A percentile compares a stretch with the other conserved stretches of the same genome.
Evolutionary conservation across 2,113 vertebrate genomes (phyloP).

Genomic region (Rhinopomastus cyanomelas): DNA sequence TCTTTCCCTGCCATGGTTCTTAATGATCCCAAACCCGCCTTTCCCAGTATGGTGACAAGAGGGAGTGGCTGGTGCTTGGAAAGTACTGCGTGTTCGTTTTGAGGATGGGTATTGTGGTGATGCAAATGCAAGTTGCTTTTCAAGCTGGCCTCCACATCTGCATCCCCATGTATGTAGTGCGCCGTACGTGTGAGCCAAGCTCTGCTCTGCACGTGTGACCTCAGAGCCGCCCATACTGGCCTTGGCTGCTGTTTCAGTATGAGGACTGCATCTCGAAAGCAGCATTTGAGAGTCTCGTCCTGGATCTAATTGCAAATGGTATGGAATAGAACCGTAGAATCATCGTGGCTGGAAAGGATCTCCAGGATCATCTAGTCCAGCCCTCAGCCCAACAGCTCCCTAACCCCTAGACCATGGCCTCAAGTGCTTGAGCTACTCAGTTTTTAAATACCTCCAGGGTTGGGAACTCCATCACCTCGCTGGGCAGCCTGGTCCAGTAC

Average conservation of each 20-base stretch:
- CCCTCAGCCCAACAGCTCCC: too few relatives aligned
- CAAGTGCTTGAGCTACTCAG: too few relatives aligned
- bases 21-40: not conserved
- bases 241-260: not conserved
- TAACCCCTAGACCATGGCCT: too few relatives aligned
- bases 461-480: too few relatives aligned
- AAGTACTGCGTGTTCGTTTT: not conserved
- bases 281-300: not conserved
- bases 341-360: too few relatives aligned
- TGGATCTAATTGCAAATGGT: not conserved
- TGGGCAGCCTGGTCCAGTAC: too few relatives aligned
- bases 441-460: too few relatives aligned
- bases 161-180: not conserved
- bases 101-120: not conserved
- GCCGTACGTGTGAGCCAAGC: not conserved
- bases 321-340: too few relatives aligned
- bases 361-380: too few relatives aligned
- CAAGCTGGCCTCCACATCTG: not conserved
- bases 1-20: not conserved
- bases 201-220: not conserved
- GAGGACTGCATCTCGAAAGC: not conserved
- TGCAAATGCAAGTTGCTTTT: not conserved
- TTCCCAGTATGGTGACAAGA: not conserved
- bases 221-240: fast-evolving
- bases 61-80: not conserved